phyloP scores from a whole-genome alignment of 2,113 vertebrate species.

The Electrona antarctica region DNA sequence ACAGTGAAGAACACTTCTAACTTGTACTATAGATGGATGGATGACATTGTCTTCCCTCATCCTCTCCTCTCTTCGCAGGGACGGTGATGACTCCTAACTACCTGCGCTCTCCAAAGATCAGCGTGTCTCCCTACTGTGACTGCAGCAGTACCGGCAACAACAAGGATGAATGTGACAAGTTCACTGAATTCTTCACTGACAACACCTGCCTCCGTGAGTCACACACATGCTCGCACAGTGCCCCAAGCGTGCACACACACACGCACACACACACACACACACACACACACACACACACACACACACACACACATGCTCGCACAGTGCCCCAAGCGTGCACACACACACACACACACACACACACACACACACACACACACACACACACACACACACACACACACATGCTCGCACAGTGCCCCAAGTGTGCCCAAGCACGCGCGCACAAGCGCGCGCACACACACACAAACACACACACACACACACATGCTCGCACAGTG shows the following conservation, averaged over 20 bases:
- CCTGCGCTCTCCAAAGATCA: constrained; percentile 89
- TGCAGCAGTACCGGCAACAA: constrained; percentile 93
- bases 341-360: not conserved
- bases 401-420: not conserved
- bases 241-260: no score
- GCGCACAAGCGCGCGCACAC: not conserved
- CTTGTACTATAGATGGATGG: not conserved
- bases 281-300: no score
- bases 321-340: no score
- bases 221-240: no score
- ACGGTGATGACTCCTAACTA: constrained; percentile 98
- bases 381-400: not conserved
- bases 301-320: no score
- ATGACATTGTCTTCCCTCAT: no score
- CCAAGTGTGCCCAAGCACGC: not conserved
- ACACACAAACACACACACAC: not conserved
- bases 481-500: not conserved
- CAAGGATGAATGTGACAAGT: constrained; percentile 89
- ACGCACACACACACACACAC: no score
- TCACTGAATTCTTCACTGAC: constrained; percentile 92
- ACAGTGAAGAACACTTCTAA: no score
- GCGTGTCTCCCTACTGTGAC: constrained; percentile 94
- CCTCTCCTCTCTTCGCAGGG: constrained; percentile 69
- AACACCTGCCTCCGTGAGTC: constrained; percentile 95
- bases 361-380: not conserved